Evolutionary conservation across 2,113 vertebrate genomes (phyloP).

Genomic region (Psittacula cyanocephala): DNA sequence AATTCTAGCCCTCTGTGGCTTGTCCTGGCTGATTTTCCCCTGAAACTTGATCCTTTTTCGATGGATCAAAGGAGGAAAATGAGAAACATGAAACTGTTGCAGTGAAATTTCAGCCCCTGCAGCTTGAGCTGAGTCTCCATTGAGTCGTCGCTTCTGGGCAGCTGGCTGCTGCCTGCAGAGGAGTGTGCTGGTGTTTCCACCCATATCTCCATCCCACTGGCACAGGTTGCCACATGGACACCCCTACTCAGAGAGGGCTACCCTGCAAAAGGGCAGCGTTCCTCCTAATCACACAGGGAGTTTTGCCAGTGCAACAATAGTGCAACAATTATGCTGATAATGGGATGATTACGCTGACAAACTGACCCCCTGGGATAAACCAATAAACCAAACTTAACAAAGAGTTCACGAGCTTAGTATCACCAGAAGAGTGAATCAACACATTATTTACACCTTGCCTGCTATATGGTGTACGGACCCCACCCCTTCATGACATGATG

Average conservation of each 20-base stretch:
- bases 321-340: neutral
- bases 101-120: neutral
- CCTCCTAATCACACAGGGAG: fast-evolving
- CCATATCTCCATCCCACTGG: fast-evolving
- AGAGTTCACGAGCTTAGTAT: neutral
- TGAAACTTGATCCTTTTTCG: conserved; percentile 40
- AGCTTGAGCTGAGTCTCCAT: neutral
- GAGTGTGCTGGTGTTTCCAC: neutral
- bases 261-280: neutral
- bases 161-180: neutral
- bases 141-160: fast-evolving
- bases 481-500: neutral
- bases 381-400: neutral
- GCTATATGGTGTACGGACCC: neutral
- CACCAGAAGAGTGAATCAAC: neutral
- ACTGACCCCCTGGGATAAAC: neutral
- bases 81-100: conserved; percentile 37
- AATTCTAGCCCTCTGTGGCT: conserved; percentile 20
- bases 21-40: conserved; percentile 7
- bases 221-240: neutral
- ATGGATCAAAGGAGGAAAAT: neutral
- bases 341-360: neutral
- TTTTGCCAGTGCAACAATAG: neutral
- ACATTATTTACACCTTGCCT: neutral
- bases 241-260: neutral